Base-by-base conservation (phyloP, 2,113 vertebrate genomes). In the Indicator indicator region DNA sequence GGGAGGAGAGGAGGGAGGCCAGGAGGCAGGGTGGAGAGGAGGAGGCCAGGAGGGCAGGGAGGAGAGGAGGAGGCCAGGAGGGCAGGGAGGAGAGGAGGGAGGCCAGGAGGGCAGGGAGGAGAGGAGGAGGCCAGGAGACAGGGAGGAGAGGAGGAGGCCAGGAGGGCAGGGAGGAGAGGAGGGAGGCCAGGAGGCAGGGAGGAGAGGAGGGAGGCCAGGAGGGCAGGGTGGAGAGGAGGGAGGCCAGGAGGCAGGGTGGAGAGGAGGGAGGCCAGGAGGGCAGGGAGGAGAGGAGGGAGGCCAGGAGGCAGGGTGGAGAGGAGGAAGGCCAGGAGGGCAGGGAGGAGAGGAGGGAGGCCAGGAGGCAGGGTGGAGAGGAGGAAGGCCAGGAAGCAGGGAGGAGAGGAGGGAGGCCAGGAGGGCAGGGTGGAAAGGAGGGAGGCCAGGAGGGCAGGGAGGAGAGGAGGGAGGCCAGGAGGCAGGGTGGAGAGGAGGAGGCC, bases 61-160 rank as follows among this genome's bases (percentile, higher is more conserved):
- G n/a, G n/a, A n/a, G n/a, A n/a, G n/a, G n/a, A n/a, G n/a, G n/a
- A 18, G 59, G 59, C 20, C 4, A 10, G 59, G 32, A 11, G 59
- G 21, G n/a, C 0, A 0, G 15, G 42, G 42, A 12, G 42, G 42
- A 42, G 42, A 32, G 23, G 7, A 17, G n/a, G n/a, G n/a, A 30
- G n/a, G 12, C 5, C 15, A 20, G 21, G n/a, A 8, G 21, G n/a
- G n/a, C n/a, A n/a, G n/a, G n/a, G n/a, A n/a, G n/a, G n/a, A n/a
- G n/a, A n/a, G n/a, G n/a, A n/a, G n/a, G n/a, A 18, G 59, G 59
- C 20, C 4, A 10, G 59, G 32, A 11, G 59, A 17, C 0, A 0
- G 15, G 42, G 42, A 12, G 42, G 42, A 42, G 42, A 18, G 42
- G 14, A 55, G n/a, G n/a, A n/a, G 59, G 15, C 12, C 12, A 32